Conservation (phyloP, 1,140 invertebrate species). For the Steinernema feltiae region DNA sequence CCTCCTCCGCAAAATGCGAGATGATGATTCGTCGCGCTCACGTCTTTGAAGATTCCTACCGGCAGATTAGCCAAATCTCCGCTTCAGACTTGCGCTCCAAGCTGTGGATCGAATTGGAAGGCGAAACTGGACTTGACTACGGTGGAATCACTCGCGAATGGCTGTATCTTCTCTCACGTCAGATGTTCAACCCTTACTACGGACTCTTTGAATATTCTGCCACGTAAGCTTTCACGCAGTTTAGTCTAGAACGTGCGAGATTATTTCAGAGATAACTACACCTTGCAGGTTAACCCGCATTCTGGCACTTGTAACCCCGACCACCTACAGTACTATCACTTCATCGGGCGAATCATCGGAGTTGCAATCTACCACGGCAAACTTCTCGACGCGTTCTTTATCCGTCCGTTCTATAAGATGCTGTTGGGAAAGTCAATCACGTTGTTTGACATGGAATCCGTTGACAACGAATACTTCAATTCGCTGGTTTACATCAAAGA, state of each 20-base stretch:
- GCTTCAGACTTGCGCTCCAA: slow-evolving; percentile 79
- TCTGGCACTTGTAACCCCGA: slow-evolving; percentile 94
- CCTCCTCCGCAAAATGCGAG: slow-evolving; percentile 95
- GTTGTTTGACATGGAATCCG: slow-evolving; percentile 92
- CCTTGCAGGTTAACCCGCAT: slow-evolving; percentile 93
- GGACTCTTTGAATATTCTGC: slow-evolving; percentile 97
- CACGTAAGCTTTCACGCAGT: slow-evolving; percentile 70
- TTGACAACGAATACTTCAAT: slow-evolving; percentile 97
- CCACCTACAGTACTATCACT: slow-evolving; percentile 95
- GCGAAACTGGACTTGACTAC: slow-evolving; percentile 82
- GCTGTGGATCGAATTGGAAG: slow-evolving; percentile 96
- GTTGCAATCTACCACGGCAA: slow-evolving; percentile 99
- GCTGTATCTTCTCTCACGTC: slow-evolving; percentile 95
- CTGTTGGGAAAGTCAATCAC: slow-evolving; percentile 90
- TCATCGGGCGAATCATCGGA: slow-evolving; percentile 90
- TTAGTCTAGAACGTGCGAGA: not conserved
- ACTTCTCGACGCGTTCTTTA: slow-evolving; percentile 93
- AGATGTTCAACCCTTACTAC: slow-evolving; percentile 99
- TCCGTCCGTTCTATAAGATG: slow-evolving; percentile 99
- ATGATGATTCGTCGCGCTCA: slow-evolving; percentile 80
- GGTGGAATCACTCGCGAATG: slow-evolving; percentile 91
- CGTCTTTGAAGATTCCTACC: slow-evolving; percentile 85
- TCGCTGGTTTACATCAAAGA: slow-evolving; percentile 89
- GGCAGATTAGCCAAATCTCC: slow-evolving; percentile 74
- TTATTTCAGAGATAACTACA: slow-evolving; percentile 83